These are phyloP conservation scores for Halcyon leucocephala DNA, from an alignment of 2,797 vertebrate species.

Conservation along the genomic window DNA sequence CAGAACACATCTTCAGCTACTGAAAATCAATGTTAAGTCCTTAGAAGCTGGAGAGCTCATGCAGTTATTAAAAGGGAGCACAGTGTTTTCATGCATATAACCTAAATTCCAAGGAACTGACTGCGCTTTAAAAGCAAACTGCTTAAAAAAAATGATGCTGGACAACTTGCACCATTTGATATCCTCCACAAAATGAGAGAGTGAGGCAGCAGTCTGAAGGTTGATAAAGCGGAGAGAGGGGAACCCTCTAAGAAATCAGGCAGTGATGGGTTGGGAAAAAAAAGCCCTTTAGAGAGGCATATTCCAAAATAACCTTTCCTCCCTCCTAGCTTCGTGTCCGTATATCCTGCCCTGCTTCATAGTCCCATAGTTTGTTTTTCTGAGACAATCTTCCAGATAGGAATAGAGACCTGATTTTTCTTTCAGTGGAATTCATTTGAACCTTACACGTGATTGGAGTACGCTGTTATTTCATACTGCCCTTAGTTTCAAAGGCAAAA, in stretches of 20 bases:
- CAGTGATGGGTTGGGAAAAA: rapidly evolving
- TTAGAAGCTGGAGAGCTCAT: background rate
- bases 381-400: background rate
- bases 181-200: background rate
- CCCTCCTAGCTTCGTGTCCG: background rate
- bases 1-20: background rate
- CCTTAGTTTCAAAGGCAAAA: background rate
- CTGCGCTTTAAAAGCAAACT: background rate
- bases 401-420: background rate
- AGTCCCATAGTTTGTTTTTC: background rate
- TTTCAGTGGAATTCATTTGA: background rate
- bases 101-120: background rate
- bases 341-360: background rate
- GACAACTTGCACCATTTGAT: rapidly evolving
- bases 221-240: background rate
- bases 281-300: background rate
- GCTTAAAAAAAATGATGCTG: background rate
- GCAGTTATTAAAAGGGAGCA: background rate
- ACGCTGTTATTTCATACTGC: background rate
- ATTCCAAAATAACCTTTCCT: background rate
- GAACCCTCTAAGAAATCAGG: background rate
- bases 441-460: rapidly evolving
- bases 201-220: background rate
- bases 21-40: background rate
- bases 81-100: background rate